Conservation (phyloP, 2,888 invertebrate species). For the Brenthis hecate region DNA sequence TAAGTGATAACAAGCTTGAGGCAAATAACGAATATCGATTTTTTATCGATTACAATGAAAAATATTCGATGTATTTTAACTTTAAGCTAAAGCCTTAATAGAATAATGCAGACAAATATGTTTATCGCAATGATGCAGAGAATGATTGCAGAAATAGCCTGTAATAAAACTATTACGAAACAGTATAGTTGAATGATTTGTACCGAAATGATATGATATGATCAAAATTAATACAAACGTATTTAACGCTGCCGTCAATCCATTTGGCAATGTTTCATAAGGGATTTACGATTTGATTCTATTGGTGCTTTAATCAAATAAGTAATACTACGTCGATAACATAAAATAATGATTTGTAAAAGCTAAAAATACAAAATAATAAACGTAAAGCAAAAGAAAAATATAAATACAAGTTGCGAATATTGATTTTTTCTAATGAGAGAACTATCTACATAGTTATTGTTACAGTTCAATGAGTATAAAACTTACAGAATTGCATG, state of each 20-base stretch:
- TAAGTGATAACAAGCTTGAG: conserved; percentile 1
- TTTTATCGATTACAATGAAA: not conserved
- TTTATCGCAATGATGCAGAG: no score
- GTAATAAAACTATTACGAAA: no score
- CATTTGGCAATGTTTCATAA: conserved; percentile 48
- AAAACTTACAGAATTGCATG: no score
- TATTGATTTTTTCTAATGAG: no score
- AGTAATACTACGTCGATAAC: conserved; percentile 1
- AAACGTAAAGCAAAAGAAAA: no score
- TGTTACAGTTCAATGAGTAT: no score
- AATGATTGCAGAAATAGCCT: no score
- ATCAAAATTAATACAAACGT: conserved; percentile 40
- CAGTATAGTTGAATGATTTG: not conserved
- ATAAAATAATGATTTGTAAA: no score
- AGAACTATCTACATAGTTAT: no score
- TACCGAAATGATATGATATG: conserved; percentile 35
- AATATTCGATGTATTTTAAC: not conserved
- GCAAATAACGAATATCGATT: conserved; percentile 1
- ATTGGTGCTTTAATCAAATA: conserved; percentile 17
- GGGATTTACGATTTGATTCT: conserved; percentile 13
- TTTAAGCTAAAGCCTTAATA: not conserved
- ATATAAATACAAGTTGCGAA: no score
- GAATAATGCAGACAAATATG: no score
- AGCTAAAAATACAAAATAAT: no score
- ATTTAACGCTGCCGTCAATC: conserved; percentile 55